These are phyloP conservation scores for Pimephales promelas DNA, from an alignment of 2,113 vertebrate species.

Conservation along the genomic window DNA sequence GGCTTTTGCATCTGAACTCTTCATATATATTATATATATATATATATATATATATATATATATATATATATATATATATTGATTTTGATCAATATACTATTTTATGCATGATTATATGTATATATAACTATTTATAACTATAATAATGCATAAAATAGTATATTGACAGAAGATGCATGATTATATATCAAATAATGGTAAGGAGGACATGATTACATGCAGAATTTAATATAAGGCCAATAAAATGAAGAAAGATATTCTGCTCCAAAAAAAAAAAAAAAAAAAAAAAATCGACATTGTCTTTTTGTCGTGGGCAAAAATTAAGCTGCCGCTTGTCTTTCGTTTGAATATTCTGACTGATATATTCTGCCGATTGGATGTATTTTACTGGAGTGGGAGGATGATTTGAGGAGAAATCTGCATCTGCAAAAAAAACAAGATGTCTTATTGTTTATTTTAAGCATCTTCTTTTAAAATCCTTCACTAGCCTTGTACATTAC, in stretches of 20 bases:
- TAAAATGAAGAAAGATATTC: not conserved
- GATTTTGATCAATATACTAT: too few species aligned
- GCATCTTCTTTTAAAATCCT: conserved; percentile 40
- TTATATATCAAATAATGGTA: not conserved
- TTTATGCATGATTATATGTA: too few species aligned
- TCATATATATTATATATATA: too few species aligned
- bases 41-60: too few species aligned
- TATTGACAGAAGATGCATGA: not conserved
- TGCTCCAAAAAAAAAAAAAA: too few species aligned
- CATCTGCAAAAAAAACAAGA: conserved; percentile 12
- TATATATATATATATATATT: too few species aligned
- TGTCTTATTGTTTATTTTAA: conserved; percentile 48
- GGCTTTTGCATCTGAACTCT: too few species aligned
- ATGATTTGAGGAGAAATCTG: conserved; percentile 36
- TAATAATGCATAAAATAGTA: not conserved
- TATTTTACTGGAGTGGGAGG: conserved; percentile 44
- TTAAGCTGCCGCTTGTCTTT: conserved; percentile 48
- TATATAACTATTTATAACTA: too few species aligned
- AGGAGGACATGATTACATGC: not conserved
- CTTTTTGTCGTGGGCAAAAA: not conserved
- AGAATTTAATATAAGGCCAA: not conserved
- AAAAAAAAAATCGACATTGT: conserved; percentile 43
- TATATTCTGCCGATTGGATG: conserved; percentile 35
- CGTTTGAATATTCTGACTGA: conserved; percentile 44
- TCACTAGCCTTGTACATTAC: not conserved